phyloP scores from a whole-genome alignment of 2,797 vertebrate species.

The Sebastes goodei region DNA sequence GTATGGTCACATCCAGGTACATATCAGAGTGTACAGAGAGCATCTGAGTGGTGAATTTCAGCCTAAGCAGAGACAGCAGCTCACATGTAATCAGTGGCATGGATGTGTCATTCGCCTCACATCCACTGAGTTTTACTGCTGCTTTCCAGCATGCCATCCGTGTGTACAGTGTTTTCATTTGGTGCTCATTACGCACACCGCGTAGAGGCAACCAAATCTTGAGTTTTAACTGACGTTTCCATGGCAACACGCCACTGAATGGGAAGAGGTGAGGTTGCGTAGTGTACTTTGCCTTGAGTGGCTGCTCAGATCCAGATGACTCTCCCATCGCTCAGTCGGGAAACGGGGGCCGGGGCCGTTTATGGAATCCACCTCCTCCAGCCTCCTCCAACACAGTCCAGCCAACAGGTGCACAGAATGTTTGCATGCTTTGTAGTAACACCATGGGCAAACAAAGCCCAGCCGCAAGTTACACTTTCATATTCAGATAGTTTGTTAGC shows the following conservation, averaged over 20 bases:
- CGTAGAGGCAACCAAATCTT: slow-evolving; percentile 52
- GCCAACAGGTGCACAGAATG: slow-evolving; percentile 26
- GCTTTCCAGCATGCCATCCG: slow-evolving; percentile 30
- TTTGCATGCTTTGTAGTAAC: not conserved
- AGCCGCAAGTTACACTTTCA: slow-evolving; percentile 2
- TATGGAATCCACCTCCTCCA: slow-evolving; percentile 58
- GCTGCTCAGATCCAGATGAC: slow-evolving; percentile 68
- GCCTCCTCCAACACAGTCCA: slow-evolving; percentile 33
- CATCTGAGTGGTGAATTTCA: not conserved
- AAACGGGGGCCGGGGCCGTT: slow-evolving; percentile 43
- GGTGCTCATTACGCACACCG: slow-evolving; percentile 51
- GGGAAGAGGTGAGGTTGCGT: slow-evolving; percentile 57
- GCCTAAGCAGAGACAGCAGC: slow-evolving; percentile 11
- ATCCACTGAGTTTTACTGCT: slow-evolving; percentile 18
- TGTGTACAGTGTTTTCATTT: slow-evolving; percentile 49
- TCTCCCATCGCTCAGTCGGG: slow-evolving; percentile 52
- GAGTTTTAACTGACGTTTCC: slow-evolving; percentile 73
- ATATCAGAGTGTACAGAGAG: not conserved
- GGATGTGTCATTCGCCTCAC: slow-evolving; percentile 30
- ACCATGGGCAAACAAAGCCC: not conserved
- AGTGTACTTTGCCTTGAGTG: slow-evolving; percentile 71
- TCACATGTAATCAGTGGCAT: slow-evolving; percentile 46
- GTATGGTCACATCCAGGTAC: not conserved
- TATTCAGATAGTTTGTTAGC: slow-evolving; percentile 3
- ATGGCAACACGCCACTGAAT: slow-evolving; percentile 71